A percentile compares a stretch with the other conserved stretches of the same genome.
These are phyloP conservation scores for Limonius californicus DNA, from an alignment of 1,140 invertebrate genomes.

Conservation along the genomic window DNA sequence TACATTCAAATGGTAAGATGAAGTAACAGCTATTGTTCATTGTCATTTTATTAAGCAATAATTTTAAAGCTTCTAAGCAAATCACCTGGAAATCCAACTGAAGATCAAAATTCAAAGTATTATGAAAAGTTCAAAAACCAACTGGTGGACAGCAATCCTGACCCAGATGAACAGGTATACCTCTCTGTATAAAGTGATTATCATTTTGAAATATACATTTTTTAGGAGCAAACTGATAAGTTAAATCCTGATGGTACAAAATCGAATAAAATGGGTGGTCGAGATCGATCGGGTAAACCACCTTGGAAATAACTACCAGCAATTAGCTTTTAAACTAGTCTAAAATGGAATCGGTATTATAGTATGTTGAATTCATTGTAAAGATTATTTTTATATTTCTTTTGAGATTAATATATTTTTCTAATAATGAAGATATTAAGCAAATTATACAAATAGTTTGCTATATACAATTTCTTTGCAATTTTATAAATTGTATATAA, in stretches of 20 bases:
- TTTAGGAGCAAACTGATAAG: constrained; percentile 17
- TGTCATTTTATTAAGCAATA: constrained; percentile 16
- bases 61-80: constrained; percentile 28
- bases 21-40: background rate
- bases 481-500: no score
- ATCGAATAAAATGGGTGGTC: background rate
- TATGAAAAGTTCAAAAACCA: background rate
- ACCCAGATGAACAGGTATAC: background rate
- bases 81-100: constrained; percentile 23
- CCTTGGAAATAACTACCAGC: constrained; percentile 24
- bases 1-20: constrained; percentile 36
- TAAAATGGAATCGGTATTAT: no score
- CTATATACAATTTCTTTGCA: no score
- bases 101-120: constrained; percentile 9
- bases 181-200: background rate
- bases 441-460: no score
- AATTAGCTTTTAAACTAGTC: background rate
- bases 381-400: no score
- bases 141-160: background rate
- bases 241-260: background rate
- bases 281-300: constrained; percentile 21
- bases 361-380: no score
- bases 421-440: no score
- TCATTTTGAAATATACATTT: background rate
- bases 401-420: no score